Conservation (phyloP, 2,113 vertebrate genomes). For the Ptilonorhynchus violaceus region DNA sequence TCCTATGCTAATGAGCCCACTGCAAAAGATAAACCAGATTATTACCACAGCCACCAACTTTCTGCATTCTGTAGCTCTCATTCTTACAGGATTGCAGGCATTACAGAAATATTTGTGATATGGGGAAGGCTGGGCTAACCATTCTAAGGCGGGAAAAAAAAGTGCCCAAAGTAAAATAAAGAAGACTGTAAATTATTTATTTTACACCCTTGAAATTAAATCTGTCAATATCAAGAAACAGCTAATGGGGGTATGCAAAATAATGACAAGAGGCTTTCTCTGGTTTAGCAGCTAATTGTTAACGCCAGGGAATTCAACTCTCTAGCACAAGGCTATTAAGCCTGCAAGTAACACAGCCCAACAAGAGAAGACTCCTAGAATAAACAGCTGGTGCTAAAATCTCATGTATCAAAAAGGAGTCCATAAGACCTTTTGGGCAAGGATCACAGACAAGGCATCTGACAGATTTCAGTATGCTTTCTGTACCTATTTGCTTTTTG, state of each 20-base stretch:
- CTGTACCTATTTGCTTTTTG: background rate
- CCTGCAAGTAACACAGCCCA: background rate
- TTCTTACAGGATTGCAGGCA: background rate
- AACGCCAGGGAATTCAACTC: background rate
- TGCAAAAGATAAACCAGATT: background rate
- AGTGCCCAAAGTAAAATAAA: fast-evolving
- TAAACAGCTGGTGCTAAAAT: background rate
- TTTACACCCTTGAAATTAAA: background rate
- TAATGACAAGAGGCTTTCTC: background rate
- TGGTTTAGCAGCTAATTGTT: background rate
- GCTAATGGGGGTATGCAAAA: background rate
- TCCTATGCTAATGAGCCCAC: background rate
- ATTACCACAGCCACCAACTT: background rate
- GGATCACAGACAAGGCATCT: background rate
- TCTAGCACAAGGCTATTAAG: background rate
- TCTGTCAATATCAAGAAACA: background rate
- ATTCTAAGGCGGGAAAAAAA: background rate
- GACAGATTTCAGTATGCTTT: background rate
- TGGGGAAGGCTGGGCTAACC: background rate
- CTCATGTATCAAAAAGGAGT: background rate
- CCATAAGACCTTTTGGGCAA: background rate
- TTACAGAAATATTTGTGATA: background rate
- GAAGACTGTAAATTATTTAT: background rate
- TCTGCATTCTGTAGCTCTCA: background rate
- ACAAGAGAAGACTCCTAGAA: background rate